Conservation (phyloP, 2,888 invertebrate genomes). For the Parascotia fuliginaria region DNA sequence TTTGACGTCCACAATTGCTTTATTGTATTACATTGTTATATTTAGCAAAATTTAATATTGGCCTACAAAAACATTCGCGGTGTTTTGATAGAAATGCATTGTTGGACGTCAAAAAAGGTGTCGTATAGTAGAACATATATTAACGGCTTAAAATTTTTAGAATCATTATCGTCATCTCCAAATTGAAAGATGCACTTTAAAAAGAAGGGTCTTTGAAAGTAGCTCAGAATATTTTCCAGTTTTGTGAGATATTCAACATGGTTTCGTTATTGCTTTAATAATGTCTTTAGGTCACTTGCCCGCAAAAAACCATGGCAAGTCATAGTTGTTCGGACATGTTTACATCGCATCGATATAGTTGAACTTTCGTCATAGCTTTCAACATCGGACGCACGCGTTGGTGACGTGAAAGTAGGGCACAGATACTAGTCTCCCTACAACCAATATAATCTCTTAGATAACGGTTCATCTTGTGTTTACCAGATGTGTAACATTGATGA, state of each 20-base stretch:
- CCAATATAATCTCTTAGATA: constrained; percentile 14
- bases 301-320: neutral
- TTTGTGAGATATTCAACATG: too few relatives aligned
- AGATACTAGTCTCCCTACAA: constrained; percentile 17
- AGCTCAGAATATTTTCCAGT: too few relatives aligned
- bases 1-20: neutral
- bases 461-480: constrained; percentile 23
- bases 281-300: too few relatives aligned
- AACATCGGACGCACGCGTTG: constrained; percentile 39
- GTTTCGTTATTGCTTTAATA: too few relatives aligned
- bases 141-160: too few relatives aligned
- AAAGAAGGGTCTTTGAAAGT: too few relatives aligned
- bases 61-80: neutral
- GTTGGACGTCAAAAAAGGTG: too few relatives aligned
- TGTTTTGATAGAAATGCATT: too few relatives aligned
- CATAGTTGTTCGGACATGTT: constrained; percentile 14
- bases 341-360: constrained; percentile 6
- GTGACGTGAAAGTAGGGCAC: constrained; percentile 52
- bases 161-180: too few relatives aligned
- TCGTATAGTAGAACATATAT: too few relatives aligned
- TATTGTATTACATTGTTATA: neutral
- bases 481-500: constrained; percentile 3
- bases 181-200: too few relatives aligned
- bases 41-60: neutral
- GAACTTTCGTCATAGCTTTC: constrained; percentile 53